phyloP scores from a whole-genome alignment of 1,140 invertebrate species.

The Rhopalosiphum maidis region DNA sequence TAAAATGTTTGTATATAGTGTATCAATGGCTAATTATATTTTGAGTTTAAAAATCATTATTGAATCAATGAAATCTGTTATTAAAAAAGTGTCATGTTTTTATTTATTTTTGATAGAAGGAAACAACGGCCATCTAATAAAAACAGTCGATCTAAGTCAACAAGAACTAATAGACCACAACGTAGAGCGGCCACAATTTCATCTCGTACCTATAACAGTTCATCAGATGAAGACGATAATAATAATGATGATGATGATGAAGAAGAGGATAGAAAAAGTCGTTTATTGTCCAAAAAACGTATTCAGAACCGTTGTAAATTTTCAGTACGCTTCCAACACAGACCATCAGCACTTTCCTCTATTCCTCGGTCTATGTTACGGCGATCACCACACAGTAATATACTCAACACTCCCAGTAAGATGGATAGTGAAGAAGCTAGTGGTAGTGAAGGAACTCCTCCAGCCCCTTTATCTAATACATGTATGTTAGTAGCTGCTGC shows the following conservation, averaged over 20 bases:
- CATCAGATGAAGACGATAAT: slow-evolving; percentile 52
- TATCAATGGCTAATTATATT: not conserved
- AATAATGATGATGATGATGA: slow-evolving; percentile 56
- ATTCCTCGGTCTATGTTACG: slow-evolving; percentile 28
- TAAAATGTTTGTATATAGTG: not conserved
- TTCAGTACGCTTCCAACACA: slow-evolving; percentile 36
- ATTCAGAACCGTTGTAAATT: slow-evolving; percentile 49
- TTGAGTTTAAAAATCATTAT: not conserved
- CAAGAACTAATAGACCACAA: slow-evolving; percentile 41
- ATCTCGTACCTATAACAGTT: slow-evolving; percentile 38
- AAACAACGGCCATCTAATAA: slow-evolving; percentile 45
- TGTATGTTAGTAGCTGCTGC: slow-evolving; percentile 81
- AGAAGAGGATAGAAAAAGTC: slow-evolving; percentile 23
- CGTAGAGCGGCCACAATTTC: slow-evolving; percentile 48
- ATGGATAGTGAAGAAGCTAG: slow-evolving; percentile 58
- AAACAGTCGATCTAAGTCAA: slow-evolving; percentile 31
- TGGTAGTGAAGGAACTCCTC: slow-evolving; percentile 64
- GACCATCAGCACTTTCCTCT: slow-evolving; percentile 37
- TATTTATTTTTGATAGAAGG: slow-evolving; percentile 6
- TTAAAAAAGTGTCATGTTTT: not conserved
- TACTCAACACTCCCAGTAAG: slow-evolving; percentile 41
- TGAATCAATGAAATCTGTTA: not conserved
- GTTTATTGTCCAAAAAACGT: slow-evolving; percentile 45
- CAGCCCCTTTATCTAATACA: slow-evolving; percentile 72
- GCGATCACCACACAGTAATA: slow-evolving; percentile 45